A percentile compares a stretch with the other conserved stretches of the same genome.
Evolutionary conservation across 2,797 vertebrate genomes (phyloP).

Genomic region (Buceros bicornis): DNA sequence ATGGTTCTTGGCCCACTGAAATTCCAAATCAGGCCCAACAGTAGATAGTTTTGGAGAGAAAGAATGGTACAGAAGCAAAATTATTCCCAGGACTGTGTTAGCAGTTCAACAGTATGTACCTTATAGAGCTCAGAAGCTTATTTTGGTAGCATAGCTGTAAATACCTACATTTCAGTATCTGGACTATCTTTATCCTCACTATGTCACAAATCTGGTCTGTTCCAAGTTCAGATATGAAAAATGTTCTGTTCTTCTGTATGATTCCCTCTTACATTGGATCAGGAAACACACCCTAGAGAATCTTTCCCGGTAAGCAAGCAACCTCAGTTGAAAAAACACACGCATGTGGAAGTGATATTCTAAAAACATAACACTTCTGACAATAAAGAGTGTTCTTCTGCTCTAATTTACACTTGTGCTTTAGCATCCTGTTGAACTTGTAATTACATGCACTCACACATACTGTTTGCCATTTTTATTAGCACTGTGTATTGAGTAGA

Average conservation of each 20-base stretch:
- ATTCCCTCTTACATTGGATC: background rate
- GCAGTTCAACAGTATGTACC: background rate
- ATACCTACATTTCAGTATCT: background rate
- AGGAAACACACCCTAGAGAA: background rate
- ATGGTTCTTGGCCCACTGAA: background rate
- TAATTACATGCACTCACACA: slow-evolving; percentile 22
- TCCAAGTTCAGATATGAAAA: background rate
- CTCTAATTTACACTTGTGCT: background rate
- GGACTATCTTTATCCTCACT: background rate
- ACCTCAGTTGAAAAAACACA: background rate
- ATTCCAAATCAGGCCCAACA: background rate
- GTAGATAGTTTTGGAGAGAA: background rate
- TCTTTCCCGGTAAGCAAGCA: background rate
- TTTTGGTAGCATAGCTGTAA: background rate
- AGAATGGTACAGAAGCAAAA: background rate
- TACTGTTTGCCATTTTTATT: background rate
- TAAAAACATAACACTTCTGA: background rate
- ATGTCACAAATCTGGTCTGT: background rate
- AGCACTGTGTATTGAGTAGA: background rate
- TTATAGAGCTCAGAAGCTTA: background rate
- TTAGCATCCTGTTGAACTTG: background rate
- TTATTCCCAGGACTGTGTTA: background rate
- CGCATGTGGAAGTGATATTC: background rate
- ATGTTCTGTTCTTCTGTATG: background rate
- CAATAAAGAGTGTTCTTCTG: background rate